Evolutionary conservation across 2,888 invertebrate species (phyloP), one percentile per base, ranked within the genome.

Genomic region (Calephelis perditalis): DNA sequence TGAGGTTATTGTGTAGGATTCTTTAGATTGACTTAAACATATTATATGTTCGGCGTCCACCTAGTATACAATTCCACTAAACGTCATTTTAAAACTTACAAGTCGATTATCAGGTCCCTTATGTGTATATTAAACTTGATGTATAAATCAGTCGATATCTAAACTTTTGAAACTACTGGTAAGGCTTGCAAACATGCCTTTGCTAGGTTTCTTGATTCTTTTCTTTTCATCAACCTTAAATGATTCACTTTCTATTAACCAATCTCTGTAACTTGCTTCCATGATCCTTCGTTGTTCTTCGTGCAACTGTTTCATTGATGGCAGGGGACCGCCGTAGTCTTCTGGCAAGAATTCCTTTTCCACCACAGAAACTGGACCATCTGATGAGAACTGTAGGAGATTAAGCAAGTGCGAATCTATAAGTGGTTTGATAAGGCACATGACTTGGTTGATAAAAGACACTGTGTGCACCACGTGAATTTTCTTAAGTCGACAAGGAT

Each of bases 381-480:
- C 86, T 1, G 92, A 88, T 26, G 84, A 83, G 72, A 94, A 93
- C 78, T 92, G 92, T 46, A 94, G 82, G 26, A 94, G 82, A 67
- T 91, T 91, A 56, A 94, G 82, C 1, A 94, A 81, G 70, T 94
- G 93, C 47, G 92, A 92, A 70, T 92, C 92, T 66, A 94, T 92
- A 67, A 94, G 84, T 0, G 94, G 94, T 64, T 93, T 91, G 7
- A 94, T 85, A 54, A 94, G 87, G 59, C 93, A 91, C 93, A 94
- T 93, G 35, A 94, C 91, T 78, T 94, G 94, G 75, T 94, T 93
- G 70, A 94, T 93, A 83, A 93, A 94, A 56, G 92, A 92, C 7
- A 93, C 93, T 0, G 94, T 92, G 74, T 94, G 93, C 54, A 94
- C 89, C 1, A 94, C 91, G 76, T 94, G 94, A 70, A 94, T 92